Evolutionary conservation across 1,140 invertebrate species (phyloP), one percentile per base, ranked within the genome.

Genomic region (Drosophila oshimai): DNA sequence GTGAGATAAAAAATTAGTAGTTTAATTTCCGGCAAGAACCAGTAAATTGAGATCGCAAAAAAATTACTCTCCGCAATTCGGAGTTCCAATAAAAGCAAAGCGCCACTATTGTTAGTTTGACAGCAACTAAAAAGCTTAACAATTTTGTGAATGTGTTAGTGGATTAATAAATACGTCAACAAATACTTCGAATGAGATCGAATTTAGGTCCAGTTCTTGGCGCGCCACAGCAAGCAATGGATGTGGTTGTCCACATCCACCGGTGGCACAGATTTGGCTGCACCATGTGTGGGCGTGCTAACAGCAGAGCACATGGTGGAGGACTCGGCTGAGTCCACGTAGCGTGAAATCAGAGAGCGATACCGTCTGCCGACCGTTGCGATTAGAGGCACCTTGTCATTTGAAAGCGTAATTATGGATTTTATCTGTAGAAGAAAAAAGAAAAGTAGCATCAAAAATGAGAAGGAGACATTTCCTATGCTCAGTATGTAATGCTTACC

Each of bases 341-440:
- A 95, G 29, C 95, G 92, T 18, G 94, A 93, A 39, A 97, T 93
- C 34, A 97, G 92, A 72, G 95, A 96, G 18, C 97, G 92, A 90
- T 97, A 98, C 0, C 96, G 96, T 62, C 95, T 93, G 0, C 97
- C 97, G 54, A 97, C 94, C 1, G 96, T 97, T 0, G 94, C 95
- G 29, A 97, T 90, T 42, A 95, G 83, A 2, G 93, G 75, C 74
- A 90, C 89, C 74, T 92, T 90, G 65, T 84, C 74, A 45, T 81
- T 62, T 5, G 84, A 84, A 29, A 92, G 60, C 9, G 90, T 74
- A 26, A 91, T 84, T 20, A 92, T 92, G n/a, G 89, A 78, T 44
- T 91, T 90, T 17, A 92, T 90, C 91, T 92, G 28, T 6, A 72
- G 53, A 90, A 2, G 3, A 24, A 91, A 81, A 46, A 0, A 20